Evolutionary conservation across 2,797 vertebrate genomes (phyloP), one percentile per base, ranked within the genome.

Genomic region (Erethizon dorsatum): DNA sequence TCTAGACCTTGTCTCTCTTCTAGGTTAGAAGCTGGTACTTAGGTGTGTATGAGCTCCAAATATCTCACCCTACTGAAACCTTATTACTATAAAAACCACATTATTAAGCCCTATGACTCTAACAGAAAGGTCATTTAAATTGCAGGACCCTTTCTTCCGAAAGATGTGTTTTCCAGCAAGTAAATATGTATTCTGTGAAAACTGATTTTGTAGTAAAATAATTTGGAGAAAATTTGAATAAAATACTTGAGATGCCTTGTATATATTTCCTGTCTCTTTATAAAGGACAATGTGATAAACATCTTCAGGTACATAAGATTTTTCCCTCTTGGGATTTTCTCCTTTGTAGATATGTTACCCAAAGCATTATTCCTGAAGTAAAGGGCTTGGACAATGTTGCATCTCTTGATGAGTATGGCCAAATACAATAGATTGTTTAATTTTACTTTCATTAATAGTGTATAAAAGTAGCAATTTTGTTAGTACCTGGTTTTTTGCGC

Each of bases 121-220:
- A 95, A 89, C 5, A 82, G 57, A 8, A 86, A 18, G 14, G 86
- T 94, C 15, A 50, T 15, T 45, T 93, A 92, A 85, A 91, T 75
- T 67, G 73, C 26, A 65, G 37, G 13, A 8, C 5, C 26, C 28
- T 92, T 96, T 93, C 52, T 93, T 77, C 47, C n/a, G 65, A 14
- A 80, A 96, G 28, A 10, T 52, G 24, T 91, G 31, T 86, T 89
- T 37, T 91, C 83, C 91, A 92, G 18, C 10, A 88, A 90, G 17
- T 92, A 97, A 80, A 80, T 7, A 31, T 24, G 33, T 61, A 96
- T 41, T 94, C 31, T 90, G 50, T 79, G 41, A 92, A 95, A 96
- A 90, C 41, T 3, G 6, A 59, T 67, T 83, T 15, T 91, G 41
- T 37, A 93, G 47, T 75, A 95, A 96, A 96, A 79, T 77, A 89